Conservation (phyloP, 2,888 invertebrate genomes). For the Mesorhabditis belari region DNA sequence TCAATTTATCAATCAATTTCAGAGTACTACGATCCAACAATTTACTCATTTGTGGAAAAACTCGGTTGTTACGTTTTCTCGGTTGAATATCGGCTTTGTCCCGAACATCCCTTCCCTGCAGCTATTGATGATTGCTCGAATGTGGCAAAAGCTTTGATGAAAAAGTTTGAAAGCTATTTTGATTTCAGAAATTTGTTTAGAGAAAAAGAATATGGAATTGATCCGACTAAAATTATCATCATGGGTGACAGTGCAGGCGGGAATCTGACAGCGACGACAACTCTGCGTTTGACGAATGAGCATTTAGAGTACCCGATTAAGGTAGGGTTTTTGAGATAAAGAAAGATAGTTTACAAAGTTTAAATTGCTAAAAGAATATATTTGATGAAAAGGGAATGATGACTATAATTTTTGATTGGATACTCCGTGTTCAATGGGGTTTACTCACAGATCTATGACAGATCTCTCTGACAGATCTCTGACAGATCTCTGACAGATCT, state of each 20-base stretch:
- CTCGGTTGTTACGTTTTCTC: constrained; percentile 33
- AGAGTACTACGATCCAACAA: constrained; percentile 42
- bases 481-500: too few species aligned
- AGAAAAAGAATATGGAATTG: constrained; percentile 28
- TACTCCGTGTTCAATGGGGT: too few species aligned
- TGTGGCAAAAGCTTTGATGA: constrained; percentile 24
- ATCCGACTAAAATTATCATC: constrained; percentile 37
- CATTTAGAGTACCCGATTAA: neutral
- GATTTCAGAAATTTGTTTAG: constrained; percentile 12
- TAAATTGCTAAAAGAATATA: too few species aligned
- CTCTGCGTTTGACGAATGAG: constrained; percentile 3
- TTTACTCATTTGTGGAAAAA: constrained; percentile 28
- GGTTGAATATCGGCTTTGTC: constrained; percentile 51
- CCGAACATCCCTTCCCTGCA: constrained; percentile 55
- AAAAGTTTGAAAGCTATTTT: constrained; percentile 2
- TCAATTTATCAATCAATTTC: too few species aligned
- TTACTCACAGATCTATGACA: too few species aligned
- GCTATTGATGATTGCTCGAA: constrained; percentile 54
- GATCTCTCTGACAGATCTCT: too few species aligned
- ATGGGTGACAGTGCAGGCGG: constrained; percentile 52
- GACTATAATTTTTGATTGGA: too few species aligned
- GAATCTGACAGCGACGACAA: constrained; percentile 38
- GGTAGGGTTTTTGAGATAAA: too few species aligned
- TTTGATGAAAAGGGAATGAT: too few species aligned
- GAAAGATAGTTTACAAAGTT: too few species aligned